Evolutionary conservation across 2,113 vertebrate species (phyloP).

Genomic region (Astur gentilis): DNA sequence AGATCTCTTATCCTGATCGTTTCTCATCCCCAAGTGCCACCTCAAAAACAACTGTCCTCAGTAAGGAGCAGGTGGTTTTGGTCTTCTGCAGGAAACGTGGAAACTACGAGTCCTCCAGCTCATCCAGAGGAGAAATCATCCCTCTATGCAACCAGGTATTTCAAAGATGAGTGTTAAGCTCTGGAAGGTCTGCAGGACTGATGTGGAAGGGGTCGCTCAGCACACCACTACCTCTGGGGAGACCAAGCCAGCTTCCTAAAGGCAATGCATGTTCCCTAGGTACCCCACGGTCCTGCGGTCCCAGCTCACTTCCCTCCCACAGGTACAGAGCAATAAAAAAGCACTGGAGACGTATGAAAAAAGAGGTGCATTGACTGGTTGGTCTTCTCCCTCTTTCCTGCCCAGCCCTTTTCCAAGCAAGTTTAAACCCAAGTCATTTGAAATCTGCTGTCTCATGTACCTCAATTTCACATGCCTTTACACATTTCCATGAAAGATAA

Average conservation of each 20-base stretch:
- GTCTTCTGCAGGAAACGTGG: not conserved
- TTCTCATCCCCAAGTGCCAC: not conserved
- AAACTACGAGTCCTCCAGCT: rapidly evolving
- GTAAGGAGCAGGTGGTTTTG: not conserved
- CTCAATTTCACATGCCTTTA: not conserved
- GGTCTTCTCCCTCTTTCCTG: not conserved
- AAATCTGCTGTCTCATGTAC: not conserved
- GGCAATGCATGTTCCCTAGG: not conserved
- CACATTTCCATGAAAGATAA: not conserved
- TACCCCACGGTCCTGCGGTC: rapidly evolving
- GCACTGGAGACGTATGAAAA: not conserved
- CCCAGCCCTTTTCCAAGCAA: not conserved
- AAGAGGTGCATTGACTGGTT: not conserved
- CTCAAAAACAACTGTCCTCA: not conserved
- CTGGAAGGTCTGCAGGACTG: not conserved
- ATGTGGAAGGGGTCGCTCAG: not conserved
- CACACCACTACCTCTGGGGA: not conserved
- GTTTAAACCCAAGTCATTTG: not conserved
- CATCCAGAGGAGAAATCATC: not conserved
- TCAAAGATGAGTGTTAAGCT: not conserved
- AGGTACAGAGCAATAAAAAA: not conserved
- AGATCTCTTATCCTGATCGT: not conserved
- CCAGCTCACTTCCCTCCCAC: not conserved
- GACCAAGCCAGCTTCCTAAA: not conserved
- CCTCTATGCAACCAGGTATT: not conserved